Conservation (phyloP, 2,888 invertebrate species). For the Ferrisia virgata region DNA sequence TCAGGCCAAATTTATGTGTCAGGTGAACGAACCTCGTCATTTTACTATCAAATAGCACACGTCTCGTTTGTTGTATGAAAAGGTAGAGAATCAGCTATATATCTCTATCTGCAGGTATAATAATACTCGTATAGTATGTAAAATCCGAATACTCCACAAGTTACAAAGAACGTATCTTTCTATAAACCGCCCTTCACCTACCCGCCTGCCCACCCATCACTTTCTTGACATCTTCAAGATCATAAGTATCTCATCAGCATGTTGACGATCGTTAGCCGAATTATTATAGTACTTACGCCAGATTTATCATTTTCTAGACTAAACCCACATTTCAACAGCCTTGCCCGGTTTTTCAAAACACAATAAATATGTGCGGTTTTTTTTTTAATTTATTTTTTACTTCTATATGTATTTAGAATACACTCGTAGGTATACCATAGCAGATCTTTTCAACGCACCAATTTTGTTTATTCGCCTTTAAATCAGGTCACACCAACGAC, state of each 20-base stretch:
- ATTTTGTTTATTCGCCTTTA: neutral
- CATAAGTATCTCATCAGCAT: neutral
- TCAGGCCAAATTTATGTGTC: neutral
- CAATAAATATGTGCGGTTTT: neutral
- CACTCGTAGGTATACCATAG: no score
- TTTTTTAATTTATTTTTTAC: no score
- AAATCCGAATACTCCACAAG: no score
- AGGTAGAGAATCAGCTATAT: no score
- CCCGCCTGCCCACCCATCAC: no score
- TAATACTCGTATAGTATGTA: no score
- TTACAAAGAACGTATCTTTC: no score
- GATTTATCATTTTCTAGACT: neutral
- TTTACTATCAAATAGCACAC: neutral
- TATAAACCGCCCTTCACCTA: no score
- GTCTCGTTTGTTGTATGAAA: no score
- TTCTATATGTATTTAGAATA: no score
- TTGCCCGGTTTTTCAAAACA: neutral
- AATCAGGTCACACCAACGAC: neutral
- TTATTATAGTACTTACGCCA: neutral
- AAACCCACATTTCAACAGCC: neutral
- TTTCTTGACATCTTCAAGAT: neutral
- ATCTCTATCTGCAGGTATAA: no score
- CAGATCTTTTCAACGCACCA: neutral
- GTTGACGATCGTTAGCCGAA: neutral
- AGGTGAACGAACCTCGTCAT: constrained; percentile 7